Base-by-base conservation (phyloP, 2,797 vertebrate species). In the Arctocebus calabarensis region DNA sequence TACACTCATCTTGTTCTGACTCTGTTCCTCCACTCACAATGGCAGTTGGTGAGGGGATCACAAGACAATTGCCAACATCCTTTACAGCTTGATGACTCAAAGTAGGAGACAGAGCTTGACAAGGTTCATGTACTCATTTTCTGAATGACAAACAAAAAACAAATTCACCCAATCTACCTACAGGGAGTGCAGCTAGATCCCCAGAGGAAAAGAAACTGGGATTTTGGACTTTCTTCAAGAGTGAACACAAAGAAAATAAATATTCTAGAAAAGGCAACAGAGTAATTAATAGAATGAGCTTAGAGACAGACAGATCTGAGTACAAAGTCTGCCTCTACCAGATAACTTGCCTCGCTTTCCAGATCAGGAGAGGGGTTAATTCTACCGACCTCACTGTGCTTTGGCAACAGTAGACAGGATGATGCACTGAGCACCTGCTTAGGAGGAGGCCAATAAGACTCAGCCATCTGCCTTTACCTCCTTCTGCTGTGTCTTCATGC, bases 401-500 rank as follows among this genome's bases (percentile, higher is more conserved):
- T 17, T 9, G 32, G 12, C 57, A 40, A 52, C 13, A 13, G 52
- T 62, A 34, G n/a, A 61, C 1, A 43, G 71, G 43, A 23, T 34
- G 57, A 93, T 14, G 22, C 10, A 43, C 16, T 34, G 45, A 40
- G 74, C 14, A 34, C 37, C 32, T 3, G 7, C 1, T 48, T 19
- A 48, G 52, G 32, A 71, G 57, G 74, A 12, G 14, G n/a, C 27
- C 34, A 25, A 1, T 10, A 6, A 64, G 12, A 22, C 55, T 32
- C 0, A 0, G 40, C 29, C 27, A 11, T 23, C n/a, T 10, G 17
- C 7, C 3, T 27, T 55, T 23, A 43, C 61, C 8, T 25, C 23
- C 11, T 48, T 43, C 22, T 9, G 4, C 57, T 2, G 0, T 0
- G 2, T 4, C 11, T 61, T 19, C 59, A n/a, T 32, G 14, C 0